A percentile compares a stretch with the other conserved stretches of the same genome.
phyloP scores from a whole-genome alignment of 2,797 vertebrate genomes.

The Cyprinodon diabolis region DNA sequence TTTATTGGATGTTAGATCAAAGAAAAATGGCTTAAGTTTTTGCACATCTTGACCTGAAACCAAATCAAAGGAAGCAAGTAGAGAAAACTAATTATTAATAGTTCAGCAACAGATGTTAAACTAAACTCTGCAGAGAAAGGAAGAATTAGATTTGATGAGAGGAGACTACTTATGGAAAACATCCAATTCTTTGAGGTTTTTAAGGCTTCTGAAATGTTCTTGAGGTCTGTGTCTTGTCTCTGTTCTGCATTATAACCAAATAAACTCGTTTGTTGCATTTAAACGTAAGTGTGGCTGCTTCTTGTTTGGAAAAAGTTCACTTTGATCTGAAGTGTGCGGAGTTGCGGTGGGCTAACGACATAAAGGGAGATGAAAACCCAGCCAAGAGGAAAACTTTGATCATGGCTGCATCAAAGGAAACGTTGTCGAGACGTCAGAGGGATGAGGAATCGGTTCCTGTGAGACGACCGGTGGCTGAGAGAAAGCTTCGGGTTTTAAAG shows the following conservation, averaged over 20 bases:
- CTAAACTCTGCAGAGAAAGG: background rate
- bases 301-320: background rate
- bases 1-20: background rate
- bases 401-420: background rate
- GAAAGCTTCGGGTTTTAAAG: background rate
- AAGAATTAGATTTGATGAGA: background rate
- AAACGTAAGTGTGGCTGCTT: constrained; percentile 13
- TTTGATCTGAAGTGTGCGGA: background rate
- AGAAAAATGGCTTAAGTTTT: background rate
- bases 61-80: background rate
- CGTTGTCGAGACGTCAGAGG: background rate
- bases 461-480: background rate
- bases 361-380: background rate
- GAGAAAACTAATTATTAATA: background rate
- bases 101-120: background rate
- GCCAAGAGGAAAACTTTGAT: background rate
- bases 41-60: background rate
- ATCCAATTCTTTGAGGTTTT: background rate
- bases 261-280: constrained; percentile 70
- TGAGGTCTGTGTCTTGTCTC: background rate
- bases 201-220: background rate
- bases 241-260: constrained; percentile 50
- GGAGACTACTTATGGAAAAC: background rate
- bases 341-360: background rate
- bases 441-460: background rate